These are phyloP conservation scores for Coilia nasus DNA, from an alignment of 2,797 vertebrate species.

Conservation along the genomic window DNA sequence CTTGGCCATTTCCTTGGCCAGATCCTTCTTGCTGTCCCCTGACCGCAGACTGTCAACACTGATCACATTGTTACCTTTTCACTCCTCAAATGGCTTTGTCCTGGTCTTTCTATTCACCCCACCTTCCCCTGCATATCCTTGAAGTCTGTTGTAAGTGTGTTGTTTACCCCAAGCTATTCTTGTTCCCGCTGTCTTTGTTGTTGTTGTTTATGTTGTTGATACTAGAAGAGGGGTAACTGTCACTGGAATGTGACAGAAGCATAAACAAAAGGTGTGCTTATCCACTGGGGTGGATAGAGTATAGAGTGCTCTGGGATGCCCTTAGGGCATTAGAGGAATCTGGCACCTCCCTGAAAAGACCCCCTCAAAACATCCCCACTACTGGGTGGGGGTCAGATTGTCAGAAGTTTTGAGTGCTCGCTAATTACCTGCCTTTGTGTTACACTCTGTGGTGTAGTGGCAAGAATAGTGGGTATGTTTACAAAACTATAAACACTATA, in stretches of 20 bases:
- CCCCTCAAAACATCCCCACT: neutral
- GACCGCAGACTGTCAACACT: neutral
- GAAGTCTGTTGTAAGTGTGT: conserved; percentile 19
- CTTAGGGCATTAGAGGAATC: neutral
- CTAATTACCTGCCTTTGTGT: neutral
- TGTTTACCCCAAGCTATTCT: neutral
- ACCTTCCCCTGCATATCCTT: neutral
- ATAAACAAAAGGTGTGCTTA: conserved; percentile 1
- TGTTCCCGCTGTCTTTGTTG: neutral
- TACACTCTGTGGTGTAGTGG: conserved; percentile 29
- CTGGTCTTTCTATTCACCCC: neutral
- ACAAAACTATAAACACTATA: too few species aligned
- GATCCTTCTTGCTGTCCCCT: neutral
- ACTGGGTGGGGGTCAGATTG: neutral
- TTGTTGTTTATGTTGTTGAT: neutral
- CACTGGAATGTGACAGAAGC: neutral
- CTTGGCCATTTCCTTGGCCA: neutral
- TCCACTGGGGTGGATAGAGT: neutral
- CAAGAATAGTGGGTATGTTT: conserved; percentile 23
- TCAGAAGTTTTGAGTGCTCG: neutral
- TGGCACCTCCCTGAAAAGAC: neutral
- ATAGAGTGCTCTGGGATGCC: neutral
- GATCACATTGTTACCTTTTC: neutral
- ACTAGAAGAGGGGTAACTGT: neutral
- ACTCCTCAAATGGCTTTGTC: neutral